Evolutionary conservation across 1,140 invertebrate species (phyloP).

Genomic region (Drosophila nigrodunni): DNA sequence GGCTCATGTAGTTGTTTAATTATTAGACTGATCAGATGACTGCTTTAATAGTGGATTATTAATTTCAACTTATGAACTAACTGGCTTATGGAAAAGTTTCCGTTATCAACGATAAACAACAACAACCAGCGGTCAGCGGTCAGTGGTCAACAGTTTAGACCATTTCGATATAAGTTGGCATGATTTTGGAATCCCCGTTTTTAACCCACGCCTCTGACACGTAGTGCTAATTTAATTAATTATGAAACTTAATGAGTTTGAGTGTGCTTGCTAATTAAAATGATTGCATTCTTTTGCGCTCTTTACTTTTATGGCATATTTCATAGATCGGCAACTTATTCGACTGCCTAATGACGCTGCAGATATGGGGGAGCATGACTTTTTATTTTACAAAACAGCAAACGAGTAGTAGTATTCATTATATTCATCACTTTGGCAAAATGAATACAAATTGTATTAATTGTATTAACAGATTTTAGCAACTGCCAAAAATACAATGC

Average conservation of each 20-base stretch:
- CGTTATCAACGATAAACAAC: slow-evolving; percentile 62
- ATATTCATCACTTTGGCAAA: background rate
- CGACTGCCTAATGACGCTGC: slow-evolving; percentile 23
- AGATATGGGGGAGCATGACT: slow-evolving; percentile 6
- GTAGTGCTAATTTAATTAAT: slow-evolving; percentile 52
- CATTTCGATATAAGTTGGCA: background rate
- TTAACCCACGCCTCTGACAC: slow-evolving; percentile 26
- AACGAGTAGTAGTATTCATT: too few relatives aligned
- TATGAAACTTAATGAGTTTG: slow-evolving; percentile 39
- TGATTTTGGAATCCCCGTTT: slow-evolving; percentile 11
- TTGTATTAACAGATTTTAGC: slow-evolving; percentile 11
- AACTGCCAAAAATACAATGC: slow-evolving; percentile 24
- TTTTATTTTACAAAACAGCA: background rate
- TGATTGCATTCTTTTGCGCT: slow-evolving; percentile 29
- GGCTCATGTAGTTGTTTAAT: slow-evolving; percentile 43
- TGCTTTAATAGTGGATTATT: slow-evolving; percentile 38
- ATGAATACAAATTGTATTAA: slow-evolving; percentile 7
- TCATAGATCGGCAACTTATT: slow-evolving; percentile 13
- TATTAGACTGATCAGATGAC: slow-evolving; percentile 26
- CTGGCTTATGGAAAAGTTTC: slow-evolving; percentile 63
- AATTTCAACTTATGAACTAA: slow-evolving; percentile 2
- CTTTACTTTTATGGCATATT: slow-evolving; percentile 1
- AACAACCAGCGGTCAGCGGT: slow-evolving; percentile 35
- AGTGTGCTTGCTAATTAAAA: slow-evolving; percentile 55
- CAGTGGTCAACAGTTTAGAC: background rate